Conservation (phyloP, 35 echinoderm and acorn worm genomes). For the Apostichopus parvimensis region DNA sequence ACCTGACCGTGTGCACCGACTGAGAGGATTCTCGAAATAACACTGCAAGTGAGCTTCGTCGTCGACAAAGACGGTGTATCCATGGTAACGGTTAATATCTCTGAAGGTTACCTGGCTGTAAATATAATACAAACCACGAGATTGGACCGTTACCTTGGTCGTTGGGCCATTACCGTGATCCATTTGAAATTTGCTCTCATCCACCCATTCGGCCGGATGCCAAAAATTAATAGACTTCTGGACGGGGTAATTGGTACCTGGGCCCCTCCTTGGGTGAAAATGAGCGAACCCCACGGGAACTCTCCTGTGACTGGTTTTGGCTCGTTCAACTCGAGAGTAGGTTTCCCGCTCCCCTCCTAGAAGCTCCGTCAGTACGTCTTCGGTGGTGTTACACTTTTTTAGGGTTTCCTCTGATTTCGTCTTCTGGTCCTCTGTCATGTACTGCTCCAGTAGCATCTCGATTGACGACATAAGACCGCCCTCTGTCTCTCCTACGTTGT, state of each 20-base stretch:
- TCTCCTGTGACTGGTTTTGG: constrained; percentile 16
- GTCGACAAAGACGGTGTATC: constrained; percentile 34
- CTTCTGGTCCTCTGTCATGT: background rate
- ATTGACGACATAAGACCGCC: constrained; percentile 28
- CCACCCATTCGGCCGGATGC: constrained; percentile 36
- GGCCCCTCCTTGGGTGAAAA: constrained; percentile 27
- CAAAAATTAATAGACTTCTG: background rate
- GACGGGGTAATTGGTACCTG: constrained; percentile 27
- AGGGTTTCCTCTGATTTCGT: background rate
- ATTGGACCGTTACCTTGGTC: constrained; percentile 1
- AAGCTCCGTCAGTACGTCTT: background rate
- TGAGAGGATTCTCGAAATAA: constrained; percentile 43
- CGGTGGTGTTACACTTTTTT: background rate
- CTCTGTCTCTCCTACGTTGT: constrained; percentile 37
- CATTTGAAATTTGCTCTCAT: constrained; percentile 18
- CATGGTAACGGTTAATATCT: constrained; percentile 42
- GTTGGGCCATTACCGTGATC: background rate
- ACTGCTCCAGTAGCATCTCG: constrained; percentile 7
- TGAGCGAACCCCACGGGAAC: constrained; percentile 28
- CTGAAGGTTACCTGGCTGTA: constrained; percentile 52
- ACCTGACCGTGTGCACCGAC: background rate
- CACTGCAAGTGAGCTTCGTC: constrained; percentile 26
- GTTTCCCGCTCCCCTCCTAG: background rate
- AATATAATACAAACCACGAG: constrained; percentile 31
- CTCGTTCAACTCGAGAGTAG: background rate